A percentile compares a stretch with the other conserved stretches of the same genome.
These are phyloP conservation scores for Heterochromis multidens DNA, from an alignment of 2,113 vertebrate genomes.

Conservation along the genomic window DNA sequence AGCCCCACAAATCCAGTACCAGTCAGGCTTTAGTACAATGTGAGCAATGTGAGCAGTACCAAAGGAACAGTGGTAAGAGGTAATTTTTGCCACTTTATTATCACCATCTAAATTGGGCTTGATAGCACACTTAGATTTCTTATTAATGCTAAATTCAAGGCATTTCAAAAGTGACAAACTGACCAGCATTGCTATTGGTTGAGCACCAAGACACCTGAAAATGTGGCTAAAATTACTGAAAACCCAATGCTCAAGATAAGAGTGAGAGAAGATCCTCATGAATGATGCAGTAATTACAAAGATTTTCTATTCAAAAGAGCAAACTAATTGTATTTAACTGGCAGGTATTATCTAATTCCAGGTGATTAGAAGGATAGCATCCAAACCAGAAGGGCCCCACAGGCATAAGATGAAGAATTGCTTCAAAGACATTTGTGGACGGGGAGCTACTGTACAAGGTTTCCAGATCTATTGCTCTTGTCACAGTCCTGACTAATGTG, in stretches of 20 bases:
- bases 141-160: not conserved
- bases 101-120: not conserved
- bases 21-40: not conserved
- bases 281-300: not conserved
- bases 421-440: conserved; percentile 7
- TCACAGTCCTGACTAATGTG: conserved; percentile 48
- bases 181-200: not conserved
- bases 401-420: not conserved
- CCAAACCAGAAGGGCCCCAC: conserved; percentile 3
- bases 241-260: not conserved
- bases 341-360: conserved; percentile 26
- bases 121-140: not conserved
- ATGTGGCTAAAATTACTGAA: not conserved
- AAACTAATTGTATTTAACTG: conserved; percentile 38
- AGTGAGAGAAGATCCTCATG: not conserved
- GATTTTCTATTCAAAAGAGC: conserved; percentile 14
- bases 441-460: not conserved
- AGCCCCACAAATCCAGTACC: not conserved
- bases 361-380: conserved; percentile 6
- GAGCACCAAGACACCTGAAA: not conserved
- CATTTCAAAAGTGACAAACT: not conserved
- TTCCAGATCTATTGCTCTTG: conserved; percentile 23
- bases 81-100: not conserved
- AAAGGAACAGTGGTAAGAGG: not conserved
- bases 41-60: not conserved